Evolutionary conservation across 2,888 invertebrate genomes (phyloP).

Genomic region (Diplolepis rosae): DNA sequence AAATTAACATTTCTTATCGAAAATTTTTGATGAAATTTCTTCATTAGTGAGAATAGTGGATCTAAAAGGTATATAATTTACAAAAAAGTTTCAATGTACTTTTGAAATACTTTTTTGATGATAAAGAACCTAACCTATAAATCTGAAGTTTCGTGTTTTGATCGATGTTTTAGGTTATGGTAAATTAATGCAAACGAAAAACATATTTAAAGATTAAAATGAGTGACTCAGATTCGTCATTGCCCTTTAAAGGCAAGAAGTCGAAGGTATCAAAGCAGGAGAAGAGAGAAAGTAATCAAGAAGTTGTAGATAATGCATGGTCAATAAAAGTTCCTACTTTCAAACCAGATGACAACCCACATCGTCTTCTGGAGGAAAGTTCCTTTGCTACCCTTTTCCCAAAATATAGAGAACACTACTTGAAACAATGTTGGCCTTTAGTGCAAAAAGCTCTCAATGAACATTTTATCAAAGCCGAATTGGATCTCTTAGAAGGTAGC

Average conservation of each 20-base stretch:
- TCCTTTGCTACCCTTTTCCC: slow-evolving; percentile 98
- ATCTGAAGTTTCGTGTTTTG: background rate
- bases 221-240: slow-evolving; percentile 69
- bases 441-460: slow-evolving; percentile 90
- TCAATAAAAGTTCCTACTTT: slow-evolving; percentile 90
- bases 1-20: no score
- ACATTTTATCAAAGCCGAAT: slow-evolving; percentile 87
- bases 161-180: background rate
- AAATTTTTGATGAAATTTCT: no score
- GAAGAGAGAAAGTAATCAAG: no score
- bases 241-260: no score
- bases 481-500: slow-evolving; percentile 95
- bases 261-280: no score
- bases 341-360: slow-evolving; percentile 90
- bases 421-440: slow-evolving; percentile 95
- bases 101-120: background rate
- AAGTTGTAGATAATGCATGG: slow-evolving; percentile 88
- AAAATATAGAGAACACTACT: slow-evolving; percentile 96
- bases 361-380: slow-evolving; percentile 92
- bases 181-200: background rate
- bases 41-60: background rate
- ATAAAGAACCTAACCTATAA: background rate
- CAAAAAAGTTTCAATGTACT: background rate
- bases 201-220: slow-evolving; percentile 47
- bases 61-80: background rate